Evolutionary conservation across 2,888 invertebrate genomes (phyloP), one percentile per base, ranked within the genome.

Genomic region (Timema podura): DNA sequence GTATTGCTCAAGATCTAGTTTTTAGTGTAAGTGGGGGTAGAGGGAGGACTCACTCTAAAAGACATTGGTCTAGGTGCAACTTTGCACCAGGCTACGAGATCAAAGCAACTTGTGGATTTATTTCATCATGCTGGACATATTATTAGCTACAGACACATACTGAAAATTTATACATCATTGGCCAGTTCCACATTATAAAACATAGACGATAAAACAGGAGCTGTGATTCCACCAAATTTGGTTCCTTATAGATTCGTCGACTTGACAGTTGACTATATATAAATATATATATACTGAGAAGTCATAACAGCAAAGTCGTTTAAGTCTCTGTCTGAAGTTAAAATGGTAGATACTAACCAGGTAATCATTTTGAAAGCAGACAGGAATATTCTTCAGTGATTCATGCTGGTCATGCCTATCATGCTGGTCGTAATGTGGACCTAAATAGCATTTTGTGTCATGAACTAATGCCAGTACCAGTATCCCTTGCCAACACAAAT

Each of bases 121-220:
- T 68, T 68, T 59, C 44, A 68, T 68, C 46, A 47, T 3, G 68
- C 68, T 16, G 68, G 68, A 68, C 54, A 68, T 59, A 54, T 49
- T n/a, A 51, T 68, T 54, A 68, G 54, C 44, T 68, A 68, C 46
- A 68, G 45, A 54, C 54, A 68, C 51, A 59, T 68, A 47, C 44
- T 68, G 59, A 59, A 8, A 46, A 59, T 46, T 57, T 51, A 68
- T 57, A 68, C 54, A 57, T 54, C 57, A 49, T 57, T 68, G 16
- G 68, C 68, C 51, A 68, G 54, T 57, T 57, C 11, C 46, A 47
- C 46, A 45, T 68, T 68, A 68, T 16, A 68, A 59, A 44, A 68
- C 54, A 49, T 54, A 51, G 67, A 67, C 54, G n/a, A 9, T 45
- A 10, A 46, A 67, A 67, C 49, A 51, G 48, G 67, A 48, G 48